phyloP scores from a whole-genome alignment of 2,888 invertebrate species.

The Lepas anatifera region DNA sequence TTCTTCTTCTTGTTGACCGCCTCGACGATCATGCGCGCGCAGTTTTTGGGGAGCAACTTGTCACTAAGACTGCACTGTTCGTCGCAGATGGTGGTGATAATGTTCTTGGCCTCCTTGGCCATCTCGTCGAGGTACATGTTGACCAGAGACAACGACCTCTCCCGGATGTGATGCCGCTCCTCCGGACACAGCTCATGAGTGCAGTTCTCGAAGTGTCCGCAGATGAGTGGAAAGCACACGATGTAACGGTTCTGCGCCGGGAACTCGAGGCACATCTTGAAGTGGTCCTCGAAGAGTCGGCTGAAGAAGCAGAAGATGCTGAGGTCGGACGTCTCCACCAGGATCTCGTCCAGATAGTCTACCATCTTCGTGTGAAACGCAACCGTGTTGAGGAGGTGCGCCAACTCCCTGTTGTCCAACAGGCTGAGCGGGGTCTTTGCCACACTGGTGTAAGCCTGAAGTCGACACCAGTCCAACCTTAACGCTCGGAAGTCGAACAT shows the following conservation, averaged over 20 bases:
- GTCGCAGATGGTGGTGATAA: conserved; percentile 95
- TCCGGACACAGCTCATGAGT: conserved; percentile 98
- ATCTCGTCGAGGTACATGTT: conserved; percentile 97
- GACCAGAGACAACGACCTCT: conserved; percentile 86
- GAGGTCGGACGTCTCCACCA: conserved; percentile 92
- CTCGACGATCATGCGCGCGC: conserved; percentile 78
- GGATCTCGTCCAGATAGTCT: conserved; percentile 90
- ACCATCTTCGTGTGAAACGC: conserved; percentile 97
- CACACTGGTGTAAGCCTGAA: conserved; percentile 87
- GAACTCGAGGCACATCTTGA: conserved; percentile 96
- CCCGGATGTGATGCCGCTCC: conserved; percentile 91
- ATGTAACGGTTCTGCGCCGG: conserved; percentile 97
- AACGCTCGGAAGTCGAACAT: conserved; percentile 90
- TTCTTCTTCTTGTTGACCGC: conserved; percentile 80
- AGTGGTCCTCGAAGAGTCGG: conserved; percentile 93
- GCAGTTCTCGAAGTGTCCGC: conserved; percentile 94
- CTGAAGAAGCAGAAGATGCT: conserved; percentile 97
- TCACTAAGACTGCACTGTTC: conserved; percentile 96
- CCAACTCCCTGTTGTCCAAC: conserved; percentile 70
- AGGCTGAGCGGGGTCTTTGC: conserved; percentile 51
- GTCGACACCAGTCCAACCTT: conserved; percentile 91
- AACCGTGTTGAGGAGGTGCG: conserved; percentile 85
- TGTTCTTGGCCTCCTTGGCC: conserved; percentile 97
- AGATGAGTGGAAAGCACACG: conserved; percentile 93
- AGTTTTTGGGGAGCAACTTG: conserved; percentile 86